phyloP scores from a whole-genome alignment of 2,888 invertebrate species.

The Dascillus cervinus region DNA sequence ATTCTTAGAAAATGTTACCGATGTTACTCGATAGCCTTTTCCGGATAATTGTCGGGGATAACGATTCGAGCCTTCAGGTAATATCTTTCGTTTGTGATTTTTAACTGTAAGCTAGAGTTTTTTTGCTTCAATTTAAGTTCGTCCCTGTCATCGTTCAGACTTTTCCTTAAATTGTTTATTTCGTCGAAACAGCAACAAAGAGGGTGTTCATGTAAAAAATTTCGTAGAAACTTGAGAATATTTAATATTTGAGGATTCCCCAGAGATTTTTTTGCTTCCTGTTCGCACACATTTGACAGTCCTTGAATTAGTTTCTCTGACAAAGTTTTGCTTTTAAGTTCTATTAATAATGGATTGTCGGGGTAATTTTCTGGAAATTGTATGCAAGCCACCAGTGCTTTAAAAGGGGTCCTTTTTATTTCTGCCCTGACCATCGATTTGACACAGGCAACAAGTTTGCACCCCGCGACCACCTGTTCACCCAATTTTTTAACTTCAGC shows the following conservation, averaged over 20 bases:
- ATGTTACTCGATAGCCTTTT: constrained; percentile 44
- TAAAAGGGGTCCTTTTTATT: constrained; percentile 56
- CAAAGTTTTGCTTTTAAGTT: constrained; percentile 63
- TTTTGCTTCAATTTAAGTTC: constrained; percentile 62
- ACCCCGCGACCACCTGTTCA: constrained; percentile 52
- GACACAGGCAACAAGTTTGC: constrained; percentile 59
- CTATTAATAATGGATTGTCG: constrained; percentile 49
- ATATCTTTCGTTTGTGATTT: constrained; percentile 52
- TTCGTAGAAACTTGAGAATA: constrained; percentile 52
- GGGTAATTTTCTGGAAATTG: constrained; percentile 63
- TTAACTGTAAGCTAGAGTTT: constrained; percentile 50
- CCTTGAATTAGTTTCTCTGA: constrained; percentile 55
- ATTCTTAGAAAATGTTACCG: too few species aligned
- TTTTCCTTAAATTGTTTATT: constrained; percentile 52
- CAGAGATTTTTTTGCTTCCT: constrained; percentile 49
- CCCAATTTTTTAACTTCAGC: constrained; percentile 55
- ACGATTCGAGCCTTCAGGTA: constrained; percentile 50
- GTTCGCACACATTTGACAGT: constrained; percentile 54
- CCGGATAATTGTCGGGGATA: constrained; percentile 60
- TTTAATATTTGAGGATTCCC: constrained; percentile 55
- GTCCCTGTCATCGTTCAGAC: constrained; percentile 43
- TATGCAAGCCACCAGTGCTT: constrained; percentile 55
- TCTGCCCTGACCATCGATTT: constrained; percentile 57
- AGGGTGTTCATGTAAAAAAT: constrained; percentile 61
- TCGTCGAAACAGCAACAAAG: constrained; percentile 66